Evolutionary conservation across 2,797 vertebrate species (phyloP).

Genomic region (Macropus fuliginosus): DNA sequence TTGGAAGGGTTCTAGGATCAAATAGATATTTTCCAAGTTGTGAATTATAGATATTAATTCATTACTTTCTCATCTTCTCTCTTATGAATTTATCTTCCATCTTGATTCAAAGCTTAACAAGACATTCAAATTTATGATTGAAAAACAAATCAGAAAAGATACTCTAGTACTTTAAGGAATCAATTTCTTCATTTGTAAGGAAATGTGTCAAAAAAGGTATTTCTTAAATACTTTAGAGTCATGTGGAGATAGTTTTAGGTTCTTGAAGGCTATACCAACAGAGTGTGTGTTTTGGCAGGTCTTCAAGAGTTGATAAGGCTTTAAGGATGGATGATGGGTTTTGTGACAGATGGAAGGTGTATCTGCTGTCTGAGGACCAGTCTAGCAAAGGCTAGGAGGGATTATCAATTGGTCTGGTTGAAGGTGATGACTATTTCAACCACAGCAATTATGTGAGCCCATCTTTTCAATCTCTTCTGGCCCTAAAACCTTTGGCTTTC

Average conservation of each 20-base stretch:
- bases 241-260: neutral
- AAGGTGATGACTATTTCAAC: neutral
- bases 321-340: neutral
- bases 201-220: neutral
- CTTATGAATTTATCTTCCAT: conserved; percentile 38
- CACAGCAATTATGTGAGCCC: neutral
- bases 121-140: conserved; percentile 31
- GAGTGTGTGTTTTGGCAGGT: neutral
- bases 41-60: neutral
- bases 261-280: neutral
- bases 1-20: neutral
- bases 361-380: neutral
- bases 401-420: neutral
- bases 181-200: neutral
- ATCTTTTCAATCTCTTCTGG: neutral
- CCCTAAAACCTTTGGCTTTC: neutral
- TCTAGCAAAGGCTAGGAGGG: neutral
- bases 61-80: neutral
- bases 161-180: neutral
- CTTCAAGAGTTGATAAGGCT: neutral
- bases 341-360: neutral
- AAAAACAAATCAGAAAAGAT: neutral
- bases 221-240: neutral
- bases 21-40: conserved; percentile 16
- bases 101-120: conserved; percentile 51